Evolutionary conservation across 2,797 vertebrate genomes (phyloP).

Genomic region (Gallinago stenura): DNA sequence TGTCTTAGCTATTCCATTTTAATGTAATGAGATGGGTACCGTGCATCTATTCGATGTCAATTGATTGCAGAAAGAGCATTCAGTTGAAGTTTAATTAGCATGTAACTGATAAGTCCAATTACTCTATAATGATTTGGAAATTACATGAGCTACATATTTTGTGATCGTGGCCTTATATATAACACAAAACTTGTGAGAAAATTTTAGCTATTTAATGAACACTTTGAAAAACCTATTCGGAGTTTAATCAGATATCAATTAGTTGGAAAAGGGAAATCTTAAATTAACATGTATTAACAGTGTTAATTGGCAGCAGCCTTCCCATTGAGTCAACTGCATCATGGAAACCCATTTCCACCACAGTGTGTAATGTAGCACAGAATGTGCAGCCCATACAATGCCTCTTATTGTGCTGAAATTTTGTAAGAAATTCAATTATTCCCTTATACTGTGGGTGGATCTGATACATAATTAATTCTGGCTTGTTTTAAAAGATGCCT

Average conservation of each 20-base stretch:
- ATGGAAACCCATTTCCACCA: conserved; percentile 13
- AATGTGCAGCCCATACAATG: background rate
- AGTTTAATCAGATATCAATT: conserved; percentile 65
- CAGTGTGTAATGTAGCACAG: background rate
- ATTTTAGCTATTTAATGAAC: conserved; percentile 66
- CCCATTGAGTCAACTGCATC: background rate
- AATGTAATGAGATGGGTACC: conserved; percentile 48
- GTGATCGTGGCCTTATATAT: conserved; percentile 59
- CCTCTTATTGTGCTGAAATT: background rate
- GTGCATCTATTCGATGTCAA: conserved; percentile 45
- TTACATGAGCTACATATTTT: conserved; percentile 63
- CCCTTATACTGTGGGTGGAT: background rate
- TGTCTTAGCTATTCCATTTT: conserved; percentile 31
- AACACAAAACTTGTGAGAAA: conserved; percentile 42
- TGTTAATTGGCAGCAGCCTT: conserved; percentile 57
- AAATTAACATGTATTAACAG: conserved; percentile 62
- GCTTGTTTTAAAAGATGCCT: conserved; percentile 34
- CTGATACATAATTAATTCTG: conserved; percentile 38
- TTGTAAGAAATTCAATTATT: conserved; percentile 44
- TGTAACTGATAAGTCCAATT: conserved; percentile 75
- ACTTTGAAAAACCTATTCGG: conserved; percentile 44
- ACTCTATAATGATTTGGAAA: conserved; percentile 71
- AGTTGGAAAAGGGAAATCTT: conserved; percentile 58
- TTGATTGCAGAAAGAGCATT: conserved; percentile 68
- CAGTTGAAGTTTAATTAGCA: conserved; percentile 72